Evolutionary conservation across 1,140 invertebrate species (phyloP).

Genomic region (Ceratosolen fusciceps): DNA sequence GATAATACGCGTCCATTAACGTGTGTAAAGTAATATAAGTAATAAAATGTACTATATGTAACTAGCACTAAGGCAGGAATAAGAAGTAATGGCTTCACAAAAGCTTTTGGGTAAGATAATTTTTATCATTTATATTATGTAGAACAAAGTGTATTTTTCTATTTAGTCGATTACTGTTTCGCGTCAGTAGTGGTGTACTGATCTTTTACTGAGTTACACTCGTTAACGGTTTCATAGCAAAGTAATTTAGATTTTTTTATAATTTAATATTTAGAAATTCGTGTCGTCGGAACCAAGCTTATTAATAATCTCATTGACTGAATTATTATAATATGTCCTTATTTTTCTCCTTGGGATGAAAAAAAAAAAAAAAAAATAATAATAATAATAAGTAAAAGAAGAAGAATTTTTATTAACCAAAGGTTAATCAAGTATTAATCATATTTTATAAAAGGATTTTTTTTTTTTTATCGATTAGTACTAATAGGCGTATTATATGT

Average conservation of each 20-base stretch:
- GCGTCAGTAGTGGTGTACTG: neutral
- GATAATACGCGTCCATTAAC: too few species aligned
- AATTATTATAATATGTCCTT: too few species aligned
- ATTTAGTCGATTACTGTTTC: neutral
- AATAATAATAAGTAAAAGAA: too few species aligned
- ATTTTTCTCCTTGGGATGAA: too few species aligned
- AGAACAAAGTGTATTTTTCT: neutral
- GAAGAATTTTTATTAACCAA: slow-evolving; percentile 32
- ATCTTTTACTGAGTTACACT: neutral
- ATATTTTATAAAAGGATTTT: slow-evolving; percentile 38
- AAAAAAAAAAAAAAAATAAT: too few species aligned
- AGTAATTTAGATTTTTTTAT: neutral
- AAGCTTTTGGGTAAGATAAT: neutral
- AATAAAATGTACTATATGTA: neutral
- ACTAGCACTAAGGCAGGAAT: neutral
- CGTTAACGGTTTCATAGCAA: neutral
- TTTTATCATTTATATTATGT: neutral
- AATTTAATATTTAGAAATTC: too few species aligned
- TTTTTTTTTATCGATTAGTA: slow-evolving; percentile 32
- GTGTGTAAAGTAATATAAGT: too few species aligned
- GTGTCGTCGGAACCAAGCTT: too few species aligned
- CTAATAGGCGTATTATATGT: slow-evolving; percentile 2
- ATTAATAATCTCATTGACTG: too few species aligned
- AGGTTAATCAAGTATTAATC: slow-evolving; percentile 21
- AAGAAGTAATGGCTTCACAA: neutral